Percentiles rank a stretch among this genome's conserved stretches.
Conservation (phyloP, 2,113 vertebrate genomes). For the Limnothrissa miodon region DNA sequence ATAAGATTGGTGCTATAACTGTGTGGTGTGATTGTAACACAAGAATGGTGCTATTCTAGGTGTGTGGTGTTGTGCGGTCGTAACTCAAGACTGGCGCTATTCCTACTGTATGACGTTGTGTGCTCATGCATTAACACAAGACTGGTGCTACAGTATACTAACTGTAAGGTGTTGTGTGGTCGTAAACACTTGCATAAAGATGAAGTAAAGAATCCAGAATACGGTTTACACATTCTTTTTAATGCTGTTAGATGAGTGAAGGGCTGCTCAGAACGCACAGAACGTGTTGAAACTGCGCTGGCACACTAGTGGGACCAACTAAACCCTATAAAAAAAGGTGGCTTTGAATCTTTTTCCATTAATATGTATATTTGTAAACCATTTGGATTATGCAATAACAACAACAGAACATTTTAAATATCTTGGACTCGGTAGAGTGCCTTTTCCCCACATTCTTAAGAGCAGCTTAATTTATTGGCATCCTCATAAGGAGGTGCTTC, state of each 20-base stretch:
- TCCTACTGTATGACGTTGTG: no score
- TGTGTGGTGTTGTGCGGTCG: no score
- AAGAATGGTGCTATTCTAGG: no score
- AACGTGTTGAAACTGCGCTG: no score
- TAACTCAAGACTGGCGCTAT: no score
- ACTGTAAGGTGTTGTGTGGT: not conserved
- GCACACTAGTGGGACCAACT: no score
- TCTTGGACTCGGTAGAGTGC: not conserved
- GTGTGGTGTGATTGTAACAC: not conserved
- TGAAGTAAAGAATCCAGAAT: not conserved
- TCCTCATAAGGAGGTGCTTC: conserved; percentile 4
- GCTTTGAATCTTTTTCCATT: not conserved
- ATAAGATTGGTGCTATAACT: not conserved
- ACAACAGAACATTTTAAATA: not conserved
- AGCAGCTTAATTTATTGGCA: not conserved
- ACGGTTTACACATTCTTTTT: not conserved
- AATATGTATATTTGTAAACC: not conserved
- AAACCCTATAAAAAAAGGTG: not conserved
- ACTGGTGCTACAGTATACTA: no score
- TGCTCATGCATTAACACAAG: no score
- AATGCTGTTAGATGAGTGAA: no score
- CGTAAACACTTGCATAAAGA: no score
- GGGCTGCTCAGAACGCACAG: no score
- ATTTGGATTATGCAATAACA: not conserved
- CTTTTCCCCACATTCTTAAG: not conserved